phyloP scores from a whole-genome alignment of 2,113 vertebrate species.

The Neolamprologus longior region DNA sequence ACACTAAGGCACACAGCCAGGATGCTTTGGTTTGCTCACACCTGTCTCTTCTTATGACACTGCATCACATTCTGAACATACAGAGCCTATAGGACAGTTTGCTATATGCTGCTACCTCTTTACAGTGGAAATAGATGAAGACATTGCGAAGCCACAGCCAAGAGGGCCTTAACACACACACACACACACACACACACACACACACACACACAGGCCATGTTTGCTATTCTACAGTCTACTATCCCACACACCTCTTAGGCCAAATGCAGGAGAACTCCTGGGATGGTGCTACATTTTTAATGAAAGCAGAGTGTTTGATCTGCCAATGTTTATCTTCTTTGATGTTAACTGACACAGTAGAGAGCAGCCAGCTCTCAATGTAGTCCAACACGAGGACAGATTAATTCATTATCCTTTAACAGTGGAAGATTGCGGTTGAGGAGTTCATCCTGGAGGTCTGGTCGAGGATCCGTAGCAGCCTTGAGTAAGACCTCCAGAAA shows the following conservation, averaged over 20 bases:
- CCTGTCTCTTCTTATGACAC: not conserved
- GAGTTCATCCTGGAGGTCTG: constrained; percentile 25
- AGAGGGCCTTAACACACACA: not conserved
- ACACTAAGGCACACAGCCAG: not conserved
- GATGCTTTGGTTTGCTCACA: not conserved
- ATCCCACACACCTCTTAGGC: constrained; percentile 38
- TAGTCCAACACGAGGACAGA: constrained; percentile 68
- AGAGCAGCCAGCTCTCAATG: constrained; percentile 16
- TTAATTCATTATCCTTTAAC: constrained; percentile 76
- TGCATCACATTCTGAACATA: constrained; percentile 24
- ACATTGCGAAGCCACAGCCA: constrained; percentile 19
- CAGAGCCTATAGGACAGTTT: constrained; percentile 10
- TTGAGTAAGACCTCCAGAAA: not conserved
- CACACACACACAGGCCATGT: not conserved
- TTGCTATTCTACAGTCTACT: constrained; percentile 11
- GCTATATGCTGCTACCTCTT: constrained; percentile 13
- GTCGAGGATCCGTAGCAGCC: not conserved
- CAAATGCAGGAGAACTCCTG: constrained; percentile 27
- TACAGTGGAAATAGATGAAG: constrained; percentile 21
- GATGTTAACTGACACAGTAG: constrained; percentile 48
- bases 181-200: not conserved
- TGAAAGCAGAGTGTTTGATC: constrained; percentile 52
- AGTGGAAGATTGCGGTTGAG: constrained; percentile 20
- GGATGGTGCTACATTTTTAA: constrained; percentile 48
- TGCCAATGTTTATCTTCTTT: constrained; percentile 52